Evolutionary conservation across 2,797 vertebrate genomes (phyloP), one percentile per base, ranked within the genome.

Genomic region (Sebastes trivittatus): DNA sequence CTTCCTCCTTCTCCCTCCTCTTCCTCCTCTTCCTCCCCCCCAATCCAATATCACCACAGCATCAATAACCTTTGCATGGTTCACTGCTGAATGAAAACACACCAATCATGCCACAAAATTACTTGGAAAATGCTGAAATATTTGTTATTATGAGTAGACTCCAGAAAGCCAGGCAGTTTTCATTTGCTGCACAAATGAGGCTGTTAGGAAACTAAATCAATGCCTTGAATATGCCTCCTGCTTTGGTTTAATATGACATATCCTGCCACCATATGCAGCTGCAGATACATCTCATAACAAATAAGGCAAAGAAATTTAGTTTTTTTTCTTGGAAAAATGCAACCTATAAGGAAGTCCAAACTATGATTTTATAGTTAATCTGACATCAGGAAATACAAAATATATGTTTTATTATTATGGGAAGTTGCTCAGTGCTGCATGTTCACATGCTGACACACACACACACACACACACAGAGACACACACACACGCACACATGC

Each of bases 31-130:
- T 46, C 60, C 38, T 42, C 38, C 38, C 25, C 25, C 71, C 63
- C 55, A 83, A 80, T 80, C 84, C 79, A 84, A 88, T 86, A 88
- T 79, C 75, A 79, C 64, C 88, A 84, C 82, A 88, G 78, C 91
- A 82, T 87, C 84, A 87, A 84, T 86, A 88, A 84, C 80, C 81
- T 86, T 88, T 85, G 65, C 82, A 82, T 85, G 83, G 79, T 29
- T 78, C 72, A 69, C 66, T 75, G 72, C 69, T 84, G 83, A 80
- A 80, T 69, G 83, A 75, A 77, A 81, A 81, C 75, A 78, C 68
- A 83, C 78, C 64, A 69, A 85, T 84, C 78, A 75, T 9, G 27
- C 16, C 73, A 65, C 61, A 56, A 23, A 83, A 81, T 81, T 0
- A 78, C 63, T 56, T 80, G 59, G 42, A 80, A 80, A 83, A 82